Base-by-base conservation (phyloP, 1,140 invertebrate genomes). In the Drosophila takahashii region DNA sequence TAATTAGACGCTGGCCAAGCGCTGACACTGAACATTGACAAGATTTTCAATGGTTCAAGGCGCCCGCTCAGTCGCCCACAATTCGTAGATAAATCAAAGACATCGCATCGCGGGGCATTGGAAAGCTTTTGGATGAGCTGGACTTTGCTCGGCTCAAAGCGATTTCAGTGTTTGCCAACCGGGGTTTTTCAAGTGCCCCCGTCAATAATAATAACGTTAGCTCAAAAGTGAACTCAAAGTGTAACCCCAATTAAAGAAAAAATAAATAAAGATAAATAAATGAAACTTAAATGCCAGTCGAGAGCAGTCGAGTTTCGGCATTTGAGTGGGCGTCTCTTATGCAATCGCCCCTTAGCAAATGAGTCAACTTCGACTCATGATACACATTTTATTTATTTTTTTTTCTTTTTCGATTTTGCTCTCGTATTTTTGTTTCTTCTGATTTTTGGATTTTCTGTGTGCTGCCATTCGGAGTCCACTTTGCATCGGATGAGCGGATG, bases 231-330 rank as follows among this genome's bases (percentile, higher is more conserved):
- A 85, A 71, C 77, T 87, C 53, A 41, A 87, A 72, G 61, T 70
- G 75, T 83, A 89, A 89, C 75, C 84, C 79, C 84, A 87, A 87
- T 87, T 87, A 83, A 87, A 74, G 61, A 39, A 52, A 73, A 75
- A 75, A 75, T 62, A 50, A 75, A 75, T 75, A 75, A 57, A 75
- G 52, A 76, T 50, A 74, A 75, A 56, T 50, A 75, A 74, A 54
- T 27, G 59, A 75, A 76, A 75, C 47, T 42, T 51, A 75, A 75
- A 57, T 65, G 59, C 59, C 60, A 56, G 64, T 34, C 41, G 56
- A 58, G 56, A 58, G 56, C 42, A 53, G 27, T 62, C 64, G 66
- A 70, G 51, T 66, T 66, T 64, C 62, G 51, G 66, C 41, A 45
- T 9, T 70, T 39, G 66, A 71, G 67, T 71, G 67, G 67, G 67